A percentile compares a stretch with the other conserved stretches of the same genome.
Conservation (phyloP, 2,888 invertebrate genomes). For the Caenorhabditis sinica region DNA sequence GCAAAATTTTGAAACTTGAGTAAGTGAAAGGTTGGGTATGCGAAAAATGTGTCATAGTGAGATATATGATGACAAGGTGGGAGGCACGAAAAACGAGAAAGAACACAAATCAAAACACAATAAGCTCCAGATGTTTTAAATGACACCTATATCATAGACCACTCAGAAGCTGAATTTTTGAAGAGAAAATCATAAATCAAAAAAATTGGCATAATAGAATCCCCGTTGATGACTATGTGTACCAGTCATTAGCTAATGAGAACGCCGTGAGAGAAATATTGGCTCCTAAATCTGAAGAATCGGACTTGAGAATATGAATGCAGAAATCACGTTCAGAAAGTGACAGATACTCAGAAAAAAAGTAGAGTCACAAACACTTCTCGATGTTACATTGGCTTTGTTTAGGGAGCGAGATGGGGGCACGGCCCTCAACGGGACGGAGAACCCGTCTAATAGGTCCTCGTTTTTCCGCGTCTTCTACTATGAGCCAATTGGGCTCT, state of each 20-base stretch:
- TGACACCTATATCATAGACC: not conserved
- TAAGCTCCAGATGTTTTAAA: slow-evolving; percentile 2
- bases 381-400: slow-evolving; percentile 42
- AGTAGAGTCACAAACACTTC: slow-evolving; percentile 22
- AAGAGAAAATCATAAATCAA: slow-evolving; percentile 1
- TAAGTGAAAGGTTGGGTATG: slow-evolving; percentile 8
- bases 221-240: not conserved
- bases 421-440: not conserved
- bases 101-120: slow-evolving; percentile 10
- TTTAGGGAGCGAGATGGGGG: slow-evolving; percentile 15
- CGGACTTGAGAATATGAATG: slow-evolving; percentile 2
- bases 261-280: not conserved
- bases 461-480: slow-evolving; percentile 41
- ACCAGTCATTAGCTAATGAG: not conserved
- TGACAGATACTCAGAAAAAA: slow-evolving; percentile 38
- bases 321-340: slow-evolving; percentile 20
- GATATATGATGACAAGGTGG: slow-evolving; percentile 6
- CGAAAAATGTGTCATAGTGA: slow-evolving; percentile 6
- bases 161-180: too few species aligned
- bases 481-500: slow-evolving; percentile 56
- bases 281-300: not conserved
- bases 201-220: slow-evolving; percentile 7
- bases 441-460: slow-evolving; percentile 59
- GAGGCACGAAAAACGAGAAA: not conserved
- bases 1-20: slow-evolving; percentile 15